Evolutionary conservation across 2,888 invertebrate species (phyloP), one percentile per base, ranked within the genome.

Genomic region (Epistrophella euchroma): DNA sequence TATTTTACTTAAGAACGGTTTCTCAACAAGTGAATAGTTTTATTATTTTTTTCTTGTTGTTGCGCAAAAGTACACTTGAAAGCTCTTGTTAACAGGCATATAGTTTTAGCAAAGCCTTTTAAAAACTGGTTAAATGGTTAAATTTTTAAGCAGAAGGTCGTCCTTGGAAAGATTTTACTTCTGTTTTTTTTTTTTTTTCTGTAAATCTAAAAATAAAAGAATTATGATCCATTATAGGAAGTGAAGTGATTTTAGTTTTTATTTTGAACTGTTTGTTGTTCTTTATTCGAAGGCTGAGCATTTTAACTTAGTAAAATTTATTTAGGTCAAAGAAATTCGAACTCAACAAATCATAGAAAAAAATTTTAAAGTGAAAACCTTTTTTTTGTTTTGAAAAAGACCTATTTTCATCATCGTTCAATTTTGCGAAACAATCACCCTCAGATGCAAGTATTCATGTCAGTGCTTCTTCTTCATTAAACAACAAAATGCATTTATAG

Each of bases 401-500:
- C 25, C 25, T 56, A 28, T 55, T 55, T 55, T 55, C n/a, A n/a
- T 28, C 55, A 55, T n/a, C 28, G 25, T 6, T 55, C 28, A n/a
- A 9, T 28, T 55, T 55, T 55, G 55, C 28, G 55, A 55, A 55
- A 55, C 17, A 56, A 56, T n/a, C 32, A 10, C 32, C 55, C 55
- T 10, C 2, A 17, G 11, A 50, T 55, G 15, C n/a, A 58, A 55
- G 55, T 35, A 37, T 58, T 35, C 17, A 37, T 58, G 35, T 35
- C 58, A 58, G 58, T 32, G 58, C 35, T 58, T 58, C 35, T 58
- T 58, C 35, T 17, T 19, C 13, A 45, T 17, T 47, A 9, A 19
- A 58, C 32, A 58, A 58, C 19, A 19, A 35, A 58, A 58, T 58
- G 35, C 58, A 58, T 58, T 58, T 35, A 58, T 15, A 58, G 17